phyloP scores from a whole-genome alignment of 64 coral and sea anemone species.

The Pocillopora damicornis region DNA sequence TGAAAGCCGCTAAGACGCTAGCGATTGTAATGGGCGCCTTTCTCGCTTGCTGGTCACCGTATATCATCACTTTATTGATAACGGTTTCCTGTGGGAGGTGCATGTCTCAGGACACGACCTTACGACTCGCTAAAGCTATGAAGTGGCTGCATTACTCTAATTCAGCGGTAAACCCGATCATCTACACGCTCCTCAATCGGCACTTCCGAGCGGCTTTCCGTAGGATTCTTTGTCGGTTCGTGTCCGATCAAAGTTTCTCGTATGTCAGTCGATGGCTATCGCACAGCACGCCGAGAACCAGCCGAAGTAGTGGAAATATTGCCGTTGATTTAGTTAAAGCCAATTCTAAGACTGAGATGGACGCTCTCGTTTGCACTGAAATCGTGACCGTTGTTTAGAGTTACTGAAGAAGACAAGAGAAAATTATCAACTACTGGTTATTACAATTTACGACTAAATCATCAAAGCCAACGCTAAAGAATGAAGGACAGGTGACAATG shows the following conservation, averaged over 20 bases:
- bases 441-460: background rate
- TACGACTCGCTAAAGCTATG: conserved; percentile 12
- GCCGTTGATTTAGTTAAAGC: conserved; percentile 10
- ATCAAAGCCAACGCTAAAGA: no score
- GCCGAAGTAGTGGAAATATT: conserved; percentile 14
- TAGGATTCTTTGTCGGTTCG: conserved; percentile 61
- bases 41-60: conserved; percentile 82
- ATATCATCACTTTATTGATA: conserved; percentile 53
- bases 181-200: conserved; percentile 77
- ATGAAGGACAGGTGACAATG: no score
- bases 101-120: conserved; percentile 1
- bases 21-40: conserved; percentile 92
- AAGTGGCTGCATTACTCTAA: conserved; percentile 96
- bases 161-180: conserved; percentile 83
- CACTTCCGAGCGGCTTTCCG: conserved; percentile 72
- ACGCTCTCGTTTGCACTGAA: conserved; percentile 32
- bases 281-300: background rate
- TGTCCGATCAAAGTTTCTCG: conserved; percentile 20
- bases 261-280: conserved; percentile 16
- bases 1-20: conserved; percentile 84
- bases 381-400: conserved; percentile 12
- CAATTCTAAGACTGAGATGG: conserved; percentile 18
- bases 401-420: background rate
- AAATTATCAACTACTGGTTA: background rate
- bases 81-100: conserved; percentile 43